Percentiles rank a stretch among this genome's conserved stretches.
These are phyloP conservation scores for Bhutanitis thaidina DNA, from an alignment of 2,888 invertebrate species.

Conservation along the genomic window DNA sequence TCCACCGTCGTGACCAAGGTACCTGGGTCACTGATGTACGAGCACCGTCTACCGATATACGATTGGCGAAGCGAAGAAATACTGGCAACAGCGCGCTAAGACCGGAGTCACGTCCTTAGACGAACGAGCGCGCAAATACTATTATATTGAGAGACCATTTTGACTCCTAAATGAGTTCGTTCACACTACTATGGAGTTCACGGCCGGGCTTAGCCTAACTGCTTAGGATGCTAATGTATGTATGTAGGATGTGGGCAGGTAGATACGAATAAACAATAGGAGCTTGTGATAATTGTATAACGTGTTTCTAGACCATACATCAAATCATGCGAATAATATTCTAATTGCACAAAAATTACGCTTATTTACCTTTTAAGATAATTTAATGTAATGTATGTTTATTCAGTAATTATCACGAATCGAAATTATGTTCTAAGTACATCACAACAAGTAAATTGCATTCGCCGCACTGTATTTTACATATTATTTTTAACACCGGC, in stretches of 20 bases:
- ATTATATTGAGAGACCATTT: slow-evolving; percentile 51
- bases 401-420: no score
- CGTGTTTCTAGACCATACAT: slow-evolving; percentile 1
- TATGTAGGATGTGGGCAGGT: slow-evolving; percentile 45
- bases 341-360: no score
- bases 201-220: slow-evolving; percentile 43
- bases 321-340: no score
- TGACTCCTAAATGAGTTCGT: slow-evolving; percentile 73
- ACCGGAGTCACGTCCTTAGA: slow-evolving; percentile 56
- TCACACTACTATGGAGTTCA: slow-evolving; percentile 58
- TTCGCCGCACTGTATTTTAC: no score
- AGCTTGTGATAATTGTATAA: slow-evolving; percentile 27
- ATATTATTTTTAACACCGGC: no score
- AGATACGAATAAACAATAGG: slow-evolving; percentile 33
- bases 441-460: no score
- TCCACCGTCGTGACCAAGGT: slow-evolving; percentile 42
- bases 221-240: slow-evolving; percentile 53
- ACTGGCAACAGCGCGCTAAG: slow-evolving; percentile 38
- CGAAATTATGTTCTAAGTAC: no score
- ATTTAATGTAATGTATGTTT: no score
- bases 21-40: slow-evolving; percentile 41
- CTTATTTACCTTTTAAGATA: no score
- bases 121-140: slow-evolving; percentile 40
- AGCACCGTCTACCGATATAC: slow-evolving; percentile 44
- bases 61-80: slow-evolving; percentile 45